phyloP scores from a whole-genome alignment of 2,888 invertebrate species.

The Carabus problematicus region DNA sequence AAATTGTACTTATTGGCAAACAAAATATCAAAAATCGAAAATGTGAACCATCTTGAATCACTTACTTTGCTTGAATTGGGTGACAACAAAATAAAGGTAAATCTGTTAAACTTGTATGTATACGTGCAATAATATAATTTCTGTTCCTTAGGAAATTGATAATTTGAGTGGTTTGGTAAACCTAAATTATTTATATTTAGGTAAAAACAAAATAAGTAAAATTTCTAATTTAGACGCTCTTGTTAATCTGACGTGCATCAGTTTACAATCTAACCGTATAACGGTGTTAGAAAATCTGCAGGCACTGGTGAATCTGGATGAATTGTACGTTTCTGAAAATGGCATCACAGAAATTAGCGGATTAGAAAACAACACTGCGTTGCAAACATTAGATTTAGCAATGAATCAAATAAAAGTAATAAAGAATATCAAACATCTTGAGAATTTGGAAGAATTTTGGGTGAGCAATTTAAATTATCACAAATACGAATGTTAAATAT shows the following conservation, averaged over 20 bases:
- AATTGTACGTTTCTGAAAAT: conserved; percentile 94
- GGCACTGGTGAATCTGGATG: conserved; percentile 74
- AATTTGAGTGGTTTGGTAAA: conserved; percentile 79
- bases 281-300: conserved; percentile 86
- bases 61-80: conserved; percentile 91
- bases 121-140: conserved; percentile 17
- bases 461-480: conserved; percentile 62
- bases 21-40: conserved; percentile 86
- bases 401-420: conserved; percentile 83
- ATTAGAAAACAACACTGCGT: conserved; percentile 69
- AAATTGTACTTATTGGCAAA: conserved; percentile 91
- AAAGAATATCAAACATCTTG: conserved; percentile 78
- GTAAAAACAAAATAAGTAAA: conserved; percentile 93
- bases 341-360: conserved; percentile 83
- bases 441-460: conserved; percentile 93
- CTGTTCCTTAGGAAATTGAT: conserved; percentile 75
- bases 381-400: conserved; percentile 91
- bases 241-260: conserved; percentile 77
- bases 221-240: conserved; percentile 82
- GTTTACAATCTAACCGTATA: conserved; percentile 91
- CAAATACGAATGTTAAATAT: conserved; percentile 22
- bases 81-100: conserved; percentile 88
- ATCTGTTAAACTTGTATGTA: conserved; percentile 46
- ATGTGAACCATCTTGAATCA: conserved; percentile 79
- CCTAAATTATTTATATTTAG: conserved; percentile 83